A percentile compares a stretch with the other conserved stretches of the same genome.
These are phyloP conservation scores for Sebastes alutus DNA, from an alignment of 2,797 vertebrate species.

Conservation along the genomic window DNA sequence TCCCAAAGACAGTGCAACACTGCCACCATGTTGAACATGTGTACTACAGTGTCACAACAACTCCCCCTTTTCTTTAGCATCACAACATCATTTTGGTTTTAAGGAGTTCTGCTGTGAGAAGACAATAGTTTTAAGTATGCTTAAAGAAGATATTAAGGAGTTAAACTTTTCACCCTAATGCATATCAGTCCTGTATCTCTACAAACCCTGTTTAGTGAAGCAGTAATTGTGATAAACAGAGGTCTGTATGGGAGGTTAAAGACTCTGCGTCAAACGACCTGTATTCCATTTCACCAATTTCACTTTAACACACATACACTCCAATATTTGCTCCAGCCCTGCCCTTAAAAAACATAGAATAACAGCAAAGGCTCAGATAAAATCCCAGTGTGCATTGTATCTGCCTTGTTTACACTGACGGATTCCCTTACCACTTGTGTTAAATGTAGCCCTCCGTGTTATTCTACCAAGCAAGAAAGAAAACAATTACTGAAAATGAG, in stretches of 20 bases:
- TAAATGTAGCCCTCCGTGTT: conserved; percentile 78
- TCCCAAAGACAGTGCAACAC: conserved; percentile 75
- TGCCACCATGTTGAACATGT: conserved; percentile 76
- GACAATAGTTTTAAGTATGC: neutral
- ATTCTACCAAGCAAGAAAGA: conserved; percentile 78
- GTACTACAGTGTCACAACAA: conserved; percentile 63
- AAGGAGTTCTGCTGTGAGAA: neutral
- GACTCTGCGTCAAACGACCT: conserved; percentile 11
- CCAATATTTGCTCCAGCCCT: conserved; percentile 57
- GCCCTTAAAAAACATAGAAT: conserved; percentile 70
- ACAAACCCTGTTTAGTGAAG: conserved; percentile 12
- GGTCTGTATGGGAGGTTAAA: conserved; percentile 12
- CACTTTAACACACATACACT: conserved; percentile 26
- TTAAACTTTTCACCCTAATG: neutral
- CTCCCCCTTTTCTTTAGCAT: neutral
- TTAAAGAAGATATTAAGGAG: neutral
- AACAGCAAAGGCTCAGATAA: conserved; percentile 76
- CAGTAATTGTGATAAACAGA: conserved; percentile 18
- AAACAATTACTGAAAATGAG: conserved; percentile 83
- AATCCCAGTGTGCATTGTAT: conserved; percentile 81
- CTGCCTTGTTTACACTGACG: conserved; percentile 75
- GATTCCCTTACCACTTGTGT: conserved; percentile 80
- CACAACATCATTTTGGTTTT: conserved; percentile 11
- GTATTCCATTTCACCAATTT: conserved; percentile 60
- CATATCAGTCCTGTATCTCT: neutral